Evolutionary conservation across 2,888 invertebrate species (phyloP), one percentile per base, ranked within the genome.

Genomic region (Gari tellinella): DNA sequence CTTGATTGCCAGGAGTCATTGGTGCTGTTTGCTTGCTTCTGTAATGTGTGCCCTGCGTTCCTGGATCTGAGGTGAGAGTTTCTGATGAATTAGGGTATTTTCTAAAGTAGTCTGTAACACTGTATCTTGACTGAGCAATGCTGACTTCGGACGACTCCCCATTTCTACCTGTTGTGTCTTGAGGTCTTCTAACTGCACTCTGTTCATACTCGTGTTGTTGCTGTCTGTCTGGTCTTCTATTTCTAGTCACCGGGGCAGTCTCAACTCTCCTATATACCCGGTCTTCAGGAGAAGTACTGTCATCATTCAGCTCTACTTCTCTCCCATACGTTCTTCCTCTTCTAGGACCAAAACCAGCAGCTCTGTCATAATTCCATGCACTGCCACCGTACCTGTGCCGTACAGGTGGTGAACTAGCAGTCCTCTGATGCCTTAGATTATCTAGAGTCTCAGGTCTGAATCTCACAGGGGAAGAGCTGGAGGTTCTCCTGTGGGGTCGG

Each of bases 91-190:
- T 52, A 10, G 81, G 73, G 26, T 89, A 88, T 68, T 86, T 89
- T 37, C 65, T 80, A 52, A 88, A 89, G 68, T 89, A 88, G 46
- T 89, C 88, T 4, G 86, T 87, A 2, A 88, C 82, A 64, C 89
- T 89, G 64, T 86, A 86, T 10, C 87, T 67, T 1, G 87, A 86
- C 25, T 78, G 72, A 37, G 77, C 79, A 10, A 73, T 72, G 61
- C 79, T 80, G 25, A 76, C 57, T 41, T 79, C 76, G 21, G 76
- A 67, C 3, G 52, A 64, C 26, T 56, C 43, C 4, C 10, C 31
- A 10, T 31, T 31, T 31, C 10, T 31, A 31, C 31, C 31, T 4
- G 4, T 31, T 7, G 10, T 31, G 31, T 31, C 31, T 43, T 17
- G 43, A 26, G 1, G 10, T 14, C 43, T 38, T 2, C 26, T 55